Percentiles rank a stretch among this genome's conserved stretches.
Conservation (phyloP, 2,797 vertebrate species). For the Syndactyla subalaris region DNA sequence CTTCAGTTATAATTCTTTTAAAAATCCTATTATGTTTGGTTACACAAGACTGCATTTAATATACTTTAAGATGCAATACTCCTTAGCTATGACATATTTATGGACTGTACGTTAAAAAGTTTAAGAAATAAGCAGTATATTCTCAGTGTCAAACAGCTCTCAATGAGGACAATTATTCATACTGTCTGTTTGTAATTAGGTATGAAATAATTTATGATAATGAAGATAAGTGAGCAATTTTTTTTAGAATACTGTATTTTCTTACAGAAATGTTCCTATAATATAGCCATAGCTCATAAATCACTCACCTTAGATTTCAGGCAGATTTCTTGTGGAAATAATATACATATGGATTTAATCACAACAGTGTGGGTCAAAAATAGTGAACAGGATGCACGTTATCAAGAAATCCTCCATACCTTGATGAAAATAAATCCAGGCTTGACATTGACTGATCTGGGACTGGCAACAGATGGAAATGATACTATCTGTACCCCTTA, state of each 20-base stretch:
- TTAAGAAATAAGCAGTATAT: slow-evolving; percentile 80
- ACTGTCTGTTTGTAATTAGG: slow-evolving; percentile 76
- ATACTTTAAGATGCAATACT: slow-evolving; percentile 78
- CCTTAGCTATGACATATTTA: slow-evolving; percentile 80
- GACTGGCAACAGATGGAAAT: not conserved
- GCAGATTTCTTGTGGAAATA: slow-evolving; percentile 59
- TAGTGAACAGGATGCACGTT: slow-evolving; percentile 12
- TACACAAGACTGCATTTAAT: slow-evolving; percentile 83
- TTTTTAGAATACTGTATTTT: slow-evolving; percentile 64
- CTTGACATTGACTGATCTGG: slow-evolving; percentile 20
- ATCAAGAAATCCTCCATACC: slow-evolving; percentile 10
- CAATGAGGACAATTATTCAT: slow-evolving; percentile 76
- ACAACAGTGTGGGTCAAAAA: slow-evolving; percentile 56
- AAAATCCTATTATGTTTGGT: slow-evolving; percentile 84
- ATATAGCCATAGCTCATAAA: slow-evolving; percentile 63
- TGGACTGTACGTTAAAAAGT: slow-evolving; percentile 72
- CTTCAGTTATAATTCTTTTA: slow-evolving; percentile 78
- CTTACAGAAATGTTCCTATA: slow-evolving; percentile 58
- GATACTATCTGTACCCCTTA: not conserved
- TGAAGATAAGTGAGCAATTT: slow-evolving; percentile 63
- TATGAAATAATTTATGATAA: slow-evolving; percentile 77
- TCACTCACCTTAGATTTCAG: slow-evolving; percentile 55
- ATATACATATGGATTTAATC: slow-evolving; percentile 65
- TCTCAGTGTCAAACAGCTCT: slow-evolving; percentile 72
- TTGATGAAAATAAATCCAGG: slow-evolving; percentile 48